Evolutionary conservation across 2,113 vertebrate species (phyloP).

Genomic region (Indri indri): DNA sequence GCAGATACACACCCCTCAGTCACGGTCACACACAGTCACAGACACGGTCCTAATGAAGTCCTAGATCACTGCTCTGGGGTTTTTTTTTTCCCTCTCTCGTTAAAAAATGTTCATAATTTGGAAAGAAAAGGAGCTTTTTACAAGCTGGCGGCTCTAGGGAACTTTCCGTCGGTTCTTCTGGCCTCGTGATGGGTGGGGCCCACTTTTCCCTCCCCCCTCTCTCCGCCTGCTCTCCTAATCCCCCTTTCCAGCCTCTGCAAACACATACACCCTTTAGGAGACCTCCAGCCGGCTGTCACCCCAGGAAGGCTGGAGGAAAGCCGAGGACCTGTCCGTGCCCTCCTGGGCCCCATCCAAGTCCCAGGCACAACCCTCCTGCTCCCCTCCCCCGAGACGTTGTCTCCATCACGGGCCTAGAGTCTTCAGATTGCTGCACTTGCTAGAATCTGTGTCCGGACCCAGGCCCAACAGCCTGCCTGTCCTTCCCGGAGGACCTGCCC

Average conservation of each 20-base stretch:
- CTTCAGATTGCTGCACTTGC: background rate
- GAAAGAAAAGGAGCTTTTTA: conserved; percentile 80
- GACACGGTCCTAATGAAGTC: conserved; percentile 54
- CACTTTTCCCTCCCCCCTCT: conserved; percentile 61
- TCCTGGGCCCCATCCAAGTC: background rate
- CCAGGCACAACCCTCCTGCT: background rate
- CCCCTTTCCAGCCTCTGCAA: background rate
- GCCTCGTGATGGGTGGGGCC: conserved; percentile 79
- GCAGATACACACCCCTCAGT: background rate
- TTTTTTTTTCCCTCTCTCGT: background rate
- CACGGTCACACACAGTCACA: background rate
- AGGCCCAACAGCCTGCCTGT: background rate
- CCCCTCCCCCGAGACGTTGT: background rate
- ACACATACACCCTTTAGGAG: conserved; percentile 7
- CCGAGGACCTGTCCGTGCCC: background rate
- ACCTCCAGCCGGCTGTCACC: conserved; percentile 6
- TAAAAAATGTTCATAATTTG: conserved; percentile 78
- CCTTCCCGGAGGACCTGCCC: background rate
- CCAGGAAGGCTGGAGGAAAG: conserved; percentile 40
- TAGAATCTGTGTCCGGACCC: background rate
- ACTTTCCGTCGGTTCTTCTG: conserved; percentile 79
- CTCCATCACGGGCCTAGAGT: background rate
- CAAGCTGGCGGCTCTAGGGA: conserved; percentile 79
- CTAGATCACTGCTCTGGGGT: conserved; percentile 27
- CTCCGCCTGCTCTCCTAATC: conserved; percentile 3